Base-by-base conservation (phyloP, 1,140 invertebrate genomes). In the Penaeus vannamei region DNA sequence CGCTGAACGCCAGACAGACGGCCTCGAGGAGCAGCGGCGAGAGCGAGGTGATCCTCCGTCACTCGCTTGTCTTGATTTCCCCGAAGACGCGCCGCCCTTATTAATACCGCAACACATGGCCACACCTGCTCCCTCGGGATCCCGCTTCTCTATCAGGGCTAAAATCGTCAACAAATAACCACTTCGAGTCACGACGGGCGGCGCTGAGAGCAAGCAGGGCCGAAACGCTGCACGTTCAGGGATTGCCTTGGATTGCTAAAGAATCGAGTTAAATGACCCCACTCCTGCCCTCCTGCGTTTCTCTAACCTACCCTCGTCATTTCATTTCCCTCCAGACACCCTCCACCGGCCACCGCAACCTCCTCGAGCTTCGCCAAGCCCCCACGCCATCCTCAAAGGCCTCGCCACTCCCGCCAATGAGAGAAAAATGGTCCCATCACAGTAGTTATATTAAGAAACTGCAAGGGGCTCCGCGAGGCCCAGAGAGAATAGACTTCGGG, bases 371-470 rank as follows among this genome's bases (percentile, higher is more conserved):
- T 46, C n/a, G 62, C 23, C 23, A 59, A 22, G 0, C 85, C 22
- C 61, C 8, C 26, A 8, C 22, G 32, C 69, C 32, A 29, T 59
- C 23, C 76, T 29, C 32, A 26, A 26, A n/a, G 66, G 42, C 42
- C 84, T 46, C n/a, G 62, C n/a, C n/a, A 69, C 46, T 12, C 85
- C 23, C 61, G 42, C 61, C 79, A 32, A 87, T 87, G 79, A 87
- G 85, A 87, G 86, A 83, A 87, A 87, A 87, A 87, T 82, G 64
- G 77, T 5, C 61, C 79, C 79, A 82, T 87, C 72, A 87, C 86
- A 36, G 62, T 53, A n/a, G 19, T 19, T 62, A 83, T 87, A 83
- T 82, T 87, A 87, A 87, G 62, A 87, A 87, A 87, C 86, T 87
- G 86, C 86, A 83, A 8, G 53, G 86, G 86, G 62, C 79, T n/a